Conservation (phyloP, 1,140 invertebrate species). For the Drosophila erecta region DNA sequence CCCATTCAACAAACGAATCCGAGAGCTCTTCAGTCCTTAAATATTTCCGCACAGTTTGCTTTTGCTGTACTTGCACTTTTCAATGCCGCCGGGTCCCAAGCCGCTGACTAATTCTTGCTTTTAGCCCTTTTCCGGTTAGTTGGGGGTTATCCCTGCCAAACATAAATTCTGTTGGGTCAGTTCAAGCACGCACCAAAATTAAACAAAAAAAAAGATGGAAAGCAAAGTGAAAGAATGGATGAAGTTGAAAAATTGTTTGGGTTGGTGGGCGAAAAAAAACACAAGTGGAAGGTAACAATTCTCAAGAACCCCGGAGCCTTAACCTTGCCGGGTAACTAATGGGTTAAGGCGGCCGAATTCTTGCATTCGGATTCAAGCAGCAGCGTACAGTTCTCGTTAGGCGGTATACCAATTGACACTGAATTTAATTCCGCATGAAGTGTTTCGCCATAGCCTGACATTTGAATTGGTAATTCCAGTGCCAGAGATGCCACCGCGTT, state of each 20-base stretch:
- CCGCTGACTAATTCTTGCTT: conserved; percentile 41
- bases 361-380: conserved; percentile 35
- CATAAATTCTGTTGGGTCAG: conserved; percentile 67
- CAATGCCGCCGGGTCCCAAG: conserved; percentile 21
- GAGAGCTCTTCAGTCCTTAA: conserved; percentile 67
- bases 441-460: conserved; percentile 62
- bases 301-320: conserved; percentile 2
- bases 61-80: conserved; percentile 76
- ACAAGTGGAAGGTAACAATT: conserved; percentile 1
- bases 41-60: conserved; percentile 77
- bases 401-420: conserved; percentile 69
- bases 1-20: conserved; percentile 45
- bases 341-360: conserved; percentile 32
- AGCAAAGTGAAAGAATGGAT: conserved; percentile 19
- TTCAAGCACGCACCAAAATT: conserved; percentile 60
- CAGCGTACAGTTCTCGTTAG: conserved; percentile 49
- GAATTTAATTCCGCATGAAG: conserved; percentile 74
- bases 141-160: conserved; percentile 24
- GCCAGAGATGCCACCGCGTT: conserved; percentile 29
- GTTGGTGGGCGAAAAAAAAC: background rate
- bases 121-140: conserved; percentile 14
- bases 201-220: conserved; percentile 25
- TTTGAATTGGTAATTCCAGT: conserved; percentile 78
- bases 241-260: conserved; percentile 49
- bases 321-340: conserved; percentile 49